Evolutionary conservation across 2,888 invertebrate species (phyloP), one percentile per base, ranked within the genome.

Genomic region (Dexiosoma caninum): DNA sequence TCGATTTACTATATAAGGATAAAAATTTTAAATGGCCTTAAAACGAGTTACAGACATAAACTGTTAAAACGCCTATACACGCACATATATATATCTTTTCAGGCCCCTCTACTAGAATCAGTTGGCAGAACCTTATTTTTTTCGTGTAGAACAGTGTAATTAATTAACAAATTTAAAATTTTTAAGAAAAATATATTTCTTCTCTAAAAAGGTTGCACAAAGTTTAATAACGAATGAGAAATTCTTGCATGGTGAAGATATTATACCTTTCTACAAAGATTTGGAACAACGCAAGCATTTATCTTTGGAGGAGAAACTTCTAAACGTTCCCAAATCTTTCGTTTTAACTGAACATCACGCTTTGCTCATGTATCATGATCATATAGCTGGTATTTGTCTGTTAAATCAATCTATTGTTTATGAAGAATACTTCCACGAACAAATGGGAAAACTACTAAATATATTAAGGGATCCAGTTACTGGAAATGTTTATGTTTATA

Each of bases 291-390:
- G 74, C 0, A 86, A 84, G 30, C 84, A 86, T 76, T 79, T 87
- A 40, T 86, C 88, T 0, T 85, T 85, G 10, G 90, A 88, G 44
- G 87, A 88, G 62, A 87, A 89, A 1, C 85, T 87, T 5, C 88
- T 89, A 3, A 86, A 85, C 71, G 91, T 92, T 0, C 95, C 97
- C 0, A 91, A 95, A 42, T 93, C 95, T 0, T 94, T 97, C 86
- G 94, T 96, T 1, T 91, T 97, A 64, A 98, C 98, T 0, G 95
- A 98, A 89, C 98, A 97, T 90, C 98, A 98, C 90, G 94, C 95
- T 0, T 90, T 98, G 2, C 91, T 98, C 10, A 93, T 97, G 83
- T 98, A 95, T 88, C 91, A 93, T 0, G 95, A 97, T 89, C 94
- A 94, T 81, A 93, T 98, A 1, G 95, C 95, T 88, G 97, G 95